A percentile compares a stretch with the other conserved stretches of the same genome.
Evolutionary conservation across 2,797 vertebrate species (phyloP).

Genomic region (Epinephelus coioides): DNA sequence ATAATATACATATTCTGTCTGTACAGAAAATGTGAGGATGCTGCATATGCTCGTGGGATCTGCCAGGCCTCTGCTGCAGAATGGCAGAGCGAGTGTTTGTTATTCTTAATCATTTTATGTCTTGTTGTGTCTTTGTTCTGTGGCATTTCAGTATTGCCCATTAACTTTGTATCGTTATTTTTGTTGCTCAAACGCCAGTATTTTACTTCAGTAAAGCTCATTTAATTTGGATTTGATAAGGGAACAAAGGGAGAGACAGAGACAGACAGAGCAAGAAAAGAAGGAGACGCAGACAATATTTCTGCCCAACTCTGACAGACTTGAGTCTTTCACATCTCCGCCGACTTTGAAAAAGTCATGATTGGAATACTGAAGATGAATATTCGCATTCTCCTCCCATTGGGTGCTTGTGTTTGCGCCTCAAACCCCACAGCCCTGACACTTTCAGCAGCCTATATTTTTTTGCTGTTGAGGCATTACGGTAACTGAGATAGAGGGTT

Average conservation of each 20-base stretch:
- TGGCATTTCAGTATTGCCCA: constrained; percentile 20
- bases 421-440: constrained; percentile 50
- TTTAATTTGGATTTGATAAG: constrained; percentile 60
- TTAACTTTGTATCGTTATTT: constrained; percentile 39
- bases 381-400: constrained; percentile 43
- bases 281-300: constrained; percentile 31
- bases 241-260: constrained; percentile 30
- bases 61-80: neutral
- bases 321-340: constrained; percentile 63
- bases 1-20: constrained; percentile 10
- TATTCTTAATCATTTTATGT: constrained; percentile 44
- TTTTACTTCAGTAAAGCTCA: constrained; percentile 47
- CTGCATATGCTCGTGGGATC: constrained; percentile 30
- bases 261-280: neutral
- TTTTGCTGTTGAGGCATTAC: constrained; percentile 74
- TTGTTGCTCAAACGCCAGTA: constrained; percentile 35
- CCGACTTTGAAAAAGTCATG: constrained; percentile 73
- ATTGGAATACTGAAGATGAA: constrained; percentile 70
- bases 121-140: constrained; percentile 29
- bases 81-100: constrained; percentile 19
- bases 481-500: constrained; percentile 78
- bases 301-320: constrained; percentile 61
- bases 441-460: constrained; percentile 60
- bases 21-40: constrained; percentile 15
- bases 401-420: constrained; percentile 22